Evolutionary conservation across 1,140 invertebrate species (phyloP), one percentile per base, ranked within the genome.

Genomic region (Hycleus phaleratus): DNA sequence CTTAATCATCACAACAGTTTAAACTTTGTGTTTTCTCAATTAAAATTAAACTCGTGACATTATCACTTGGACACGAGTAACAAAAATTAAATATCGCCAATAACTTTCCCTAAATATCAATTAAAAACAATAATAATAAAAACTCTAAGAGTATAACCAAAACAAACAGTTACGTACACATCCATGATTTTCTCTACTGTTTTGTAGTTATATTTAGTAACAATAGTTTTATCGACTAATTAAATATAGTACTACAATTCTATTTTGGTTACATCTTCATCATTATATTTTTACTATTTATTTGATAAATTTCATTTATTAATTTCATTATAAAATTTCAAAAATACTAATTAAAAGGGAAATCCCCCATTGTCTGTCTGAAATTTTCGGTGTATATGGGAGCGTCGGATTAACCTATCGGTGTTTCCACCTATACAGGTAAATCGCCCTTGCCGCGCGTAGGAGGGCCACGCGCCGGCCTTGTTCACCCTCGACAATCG

Each of bases 181-280:
- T 46, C 52, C 38, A 59, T 49, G 56, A 61, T 61, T 60, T 60
- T 63, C 58, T 58, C 54, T 52, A 59, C 56, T 62, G 58, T 45
- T 69, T 68, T 69, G 64, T 65, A 56, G 61, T 64, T 70, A 70
- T 70, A 67, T 68, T 67, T 70, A 70, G 64, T 58, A 57, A 65
- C 60, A 63, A 65, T 66, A 59, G 38, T 63, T 64, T 65, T 65
- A 65, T 70, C 67, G 66, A 70, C 62, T 60, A 66, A 66, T 70
- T 70, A 68, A 67, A 70, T 68, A 70, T 70, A 68, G 65, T 61
- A 64, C 59, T 50, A 26, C 46, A 26, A 49, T 56, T 62, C 63
- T 60, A 64, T 66, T 62, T 59, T 52, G 51, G 50, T 53, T 48
- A 57, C 49, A 50, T 58, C 59, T 49, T 50, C 39, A 49, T 55